A percentile compares a stretch with the other conserved stretches of the same genome.
phyloP scores from a whole-genome alignment of 2,113 vertebrate genomes.

The Tetraodon nigroviridis region DNA sequence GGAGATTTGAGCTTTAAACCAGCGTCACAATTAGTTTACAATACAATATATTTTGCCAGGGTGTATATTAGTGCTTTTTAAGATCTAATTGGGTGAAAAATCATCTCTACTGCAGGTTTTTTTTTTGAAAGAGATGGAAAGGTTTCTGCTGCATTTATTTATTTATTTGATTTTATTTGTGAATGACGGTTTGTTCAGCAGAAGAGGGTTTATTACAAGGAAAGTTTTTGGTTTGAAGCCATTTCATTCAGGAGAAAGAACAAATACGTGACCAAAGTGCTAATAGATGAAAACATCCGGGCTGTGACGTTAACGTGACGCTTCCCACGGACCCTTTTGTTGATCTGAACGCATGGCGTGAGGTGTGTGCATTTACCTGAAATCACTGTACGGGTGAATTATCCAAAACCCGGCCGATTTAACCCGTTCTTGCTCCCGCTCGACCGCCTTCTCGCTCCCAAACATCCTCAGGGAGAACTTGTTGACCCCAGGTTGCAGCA shows the following conservation, averaged over 20 bases:
- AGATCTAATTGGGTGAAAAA: constrained; percentile 7
- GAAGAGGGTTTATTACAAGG: background rate
- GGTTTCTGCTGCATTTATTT: constrained; percentile 3
- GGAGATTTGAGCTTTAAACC: too few relatives aligned
- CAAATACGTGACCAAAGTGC: background rate
- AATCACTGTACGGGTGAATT: constrained; percentile 99
- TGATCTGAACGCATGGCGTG: constrained; percentile 9
- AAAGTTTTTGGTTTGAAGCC: background rate
- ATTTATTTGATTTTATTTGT: too few relatives aligned
- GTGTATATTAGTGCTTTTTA: too few relatives aligned
- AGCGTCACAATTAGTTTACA: too few relatives aligned
- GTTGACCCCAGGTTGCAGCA: constrained; percentile 99
- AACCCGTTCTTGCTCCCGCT: constrained; percentile 94
- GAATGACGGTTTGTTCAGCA: background rate
- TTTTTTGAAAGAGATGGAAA: constrained; percentile 5
- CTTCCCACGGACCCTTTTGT: constrained; percentile 2
- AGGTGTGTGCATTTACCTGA: constrained; percentile 82
- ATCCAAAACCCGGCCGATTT: constrained; percentile 99
- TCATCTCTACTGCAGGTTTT: constrained; percentile 6
- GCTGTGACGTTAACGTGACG: constrained; percentile 18
- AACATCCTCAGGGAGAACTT: constrained; percentile 99
- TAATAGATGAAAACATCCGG: constrained; percentile 28
- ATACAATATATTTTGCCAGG: too few relatives aligned
- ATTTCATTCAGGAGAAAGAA: background rate
- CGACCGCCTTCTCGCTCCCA: constrained; percentile 98